Evolutionary conservation across 2,113 vertebrate genomes (phyloP), one percentile per base, ranked within the genome.

Genomic region (Myotis davidii): DNA sequence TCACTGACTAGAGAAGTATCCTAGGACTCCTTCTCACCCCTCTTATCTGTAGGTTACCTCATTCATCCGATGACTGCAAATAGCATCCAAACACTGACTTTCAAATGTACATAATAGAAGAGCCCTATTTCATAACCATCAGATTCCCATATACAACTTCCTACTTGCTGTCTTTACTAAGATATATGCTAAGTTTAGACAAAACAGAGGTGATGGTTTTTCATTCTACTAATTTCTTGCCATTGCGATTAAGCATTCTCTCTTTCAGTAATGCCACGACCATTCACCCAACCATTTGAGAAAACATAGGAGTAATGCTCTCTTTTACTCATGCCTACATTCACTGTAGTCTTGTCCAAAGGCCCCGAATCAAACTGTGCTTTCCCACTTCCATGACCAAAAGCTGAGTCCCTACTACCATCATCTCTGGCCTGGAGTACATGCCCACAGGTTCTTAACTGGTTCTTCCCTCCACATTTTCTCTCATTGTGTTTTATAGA

Each of bases 11-110:
- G 9, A 72, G n/a, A 23, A 9, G 10, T 25, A 14, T 11, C 37
- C 3, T 7, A 52, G 9, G 32, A 10, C 8, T 61, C 5, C 11
- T 29, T 0, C 13, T 23, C 37, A 4, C n/a, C 42, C 4, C 1
- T n/a, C 4, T 9, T 72, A 42, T 56, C 37, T 61, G 11, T 48
- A 39, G 2, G 20, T 12, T 64, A 25, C 76, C 32, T 83, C 14
- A 27, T 23, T 21, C 9, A 0, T n/a, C n/a, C 12, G 2, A 14
- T 23, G 27, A 84, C 27, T 42, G 13, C 20, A 39, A 61, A 39
- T 8, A 34, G 6, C 54, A 65, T 25, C 42, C 6, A 34, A 12
- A 27, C 5, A 4, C 23, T 50, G n/a, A n/a, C 59, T n/a, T 76
- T 34, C 39, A 42, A 88, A 52, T 2, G 39, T 11, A 21, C 25